phyloP scores from a whole-genome alignment of 2,888 invertebrate genomes.

The Rhyacophila evoluta region DNA sequence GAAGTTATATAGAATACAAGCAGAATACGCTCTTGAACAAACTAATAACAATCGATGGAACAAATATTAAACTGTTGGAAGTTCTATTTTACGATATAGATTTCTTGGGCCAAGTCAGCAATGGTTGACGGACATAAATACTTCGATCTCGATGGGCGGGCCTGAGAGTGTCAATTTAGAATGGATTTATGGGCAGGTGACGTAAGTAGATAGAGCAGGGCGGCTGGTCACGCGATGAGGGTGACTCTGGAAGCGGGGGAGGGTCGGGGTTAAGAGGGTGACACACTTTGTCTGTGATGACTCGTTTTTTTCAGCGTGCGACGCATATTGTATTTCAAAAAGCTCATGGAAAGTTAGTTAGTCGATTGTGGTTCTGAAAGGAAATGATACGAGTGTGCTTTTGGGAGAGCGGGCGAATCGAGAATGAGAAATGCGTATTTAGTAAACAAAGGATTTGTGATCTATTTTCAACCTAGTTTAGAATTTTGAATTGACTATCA shows the following conservation, averaged over 20 bases:
- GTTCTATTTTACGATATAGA: neutral
- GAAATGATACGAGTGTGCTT: neutral
- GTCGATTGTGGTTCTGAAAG: neutral
- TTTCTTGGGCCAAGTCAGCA: neutral
- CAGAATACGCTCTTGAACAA: too few species aligned
- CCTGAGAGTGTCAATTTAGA: slow-evolving; percentile 32
- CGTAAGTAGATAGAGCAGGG: slow-evolving; percentile 26
- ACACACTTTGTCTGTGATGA: slow-evolving; percentile 15
- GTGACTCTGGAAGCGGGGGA: slow-evolving; percentile 45
- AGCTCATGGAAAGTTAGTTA: neutral
- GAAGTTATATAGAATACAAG: too few species aligned
- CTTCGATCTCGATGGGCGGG: neutral
- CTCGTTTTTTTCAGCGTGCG: neutral
- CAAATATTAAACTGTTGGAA: too few species aligned
- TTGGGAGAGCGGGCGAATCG: too few species aligned
- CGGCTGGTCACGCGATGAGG: slow-evolving; percentile 39
- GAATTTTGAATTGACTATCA: too few species aligned
- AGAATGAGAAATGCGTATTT: too few species aligned
- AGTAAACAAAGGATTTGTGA: too few species aligned
- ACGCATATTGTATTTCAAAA: slow-evolving; percentile 1
- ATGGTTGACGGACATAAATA: neutral
- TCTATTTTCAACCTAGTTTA: too few species aligned
- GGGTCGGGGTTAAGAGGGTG: neutral
- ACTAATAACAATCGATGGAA: too few species aligned
- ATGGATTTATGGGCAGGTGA: slow-evolving; percentile 40